Percentiles rank a stretch among this genome's conserved stretches.
These are phyloP conservation scores for Tympanuchus pallidicinctus DNA, from an alignment of 2,113 vertebrate genomes.

Conservation along the genomic window DNA sequence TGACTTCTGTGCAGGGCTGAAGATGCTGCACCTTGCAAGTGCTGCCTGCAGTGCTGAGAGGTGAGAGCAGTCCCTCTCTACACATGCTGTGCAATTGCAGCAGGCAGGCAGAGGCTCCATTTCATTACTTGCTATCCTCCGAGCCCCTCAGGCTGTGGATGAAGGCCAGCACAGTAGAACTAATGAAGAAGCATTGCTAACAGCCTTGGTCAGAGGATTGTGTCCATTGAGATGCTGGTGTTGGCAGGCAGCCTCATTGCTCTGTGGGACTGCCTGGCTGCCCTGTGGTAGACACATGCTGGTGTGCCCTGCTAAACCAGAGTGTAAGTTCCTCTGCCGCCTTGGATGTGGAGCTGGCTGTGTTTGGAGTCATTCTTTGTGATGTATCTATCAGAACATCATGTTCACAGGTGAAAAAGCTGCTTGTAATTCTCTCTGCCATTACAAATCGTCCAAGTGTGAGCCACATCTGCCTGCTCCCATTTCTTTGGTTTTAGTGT, in stretches of 20 bases:
- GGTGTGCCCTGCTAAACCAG: neutral
- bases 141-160: neutral
- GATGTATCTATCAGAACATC: neutral
- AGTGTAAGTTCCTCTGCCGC: neutral
- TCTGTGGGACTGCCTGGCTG: neutral
- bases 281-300: fast-evolving
- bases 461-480: neutral
- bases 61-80: neutral
- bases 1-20: neutral
- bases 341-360: neutral
- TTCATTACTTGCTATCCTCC: neutral
- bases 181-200: neutral
- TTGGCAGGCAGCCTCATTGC: neutral
- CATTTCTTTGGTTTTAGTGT: neutral
- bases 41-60: neutral
- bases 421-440: neutral
- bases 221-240: neutral
- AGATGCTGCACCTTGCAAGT: neutral
- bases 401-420: neutral
- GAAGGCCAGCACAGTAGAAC: neutral
- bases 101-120: neutral
- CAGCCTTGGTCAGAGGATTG: neutral
- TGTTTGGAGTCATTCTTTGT: neutral
- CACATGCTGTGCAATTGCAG: neutral
- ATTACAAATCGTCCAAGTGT: neutral